Evolutionary conservation across 2,888 invertebrate species (phyloP).

Genomic region (Pterostichus madidus): DNA sequence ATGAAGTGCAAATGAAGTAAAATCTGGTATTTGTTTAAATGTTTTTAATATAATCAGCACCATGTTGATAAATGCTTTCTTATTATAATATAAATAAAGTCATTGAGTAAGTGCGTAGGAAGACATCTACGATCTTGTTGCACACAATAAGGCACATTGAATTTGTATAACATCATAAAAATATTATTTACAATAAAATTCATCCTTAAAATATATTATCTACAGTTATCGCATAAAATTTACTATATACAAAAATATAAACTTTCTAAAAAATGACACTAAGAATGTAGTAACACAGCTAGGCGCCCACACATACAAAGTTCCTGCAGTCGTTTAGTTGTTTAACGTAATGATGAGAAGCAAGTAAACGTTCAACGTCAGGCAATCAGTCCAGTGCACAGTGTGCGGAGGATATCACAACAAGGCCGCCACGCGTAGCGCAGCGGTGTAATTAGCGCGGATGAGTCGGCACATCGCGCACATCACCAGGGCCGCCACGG

Average conservation of each 20-base stretch:
- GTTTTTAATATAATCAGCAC: slow-evolving; percentile 49
- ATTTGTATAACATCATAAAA: slow-evolving; percentile 47
- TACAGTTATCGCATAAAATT: slow-evolving; percentile 50
- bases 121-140: slow-evolving; percentile 70
- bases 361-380: slow-evolving; percentile 28
- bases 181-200: slow-evolving; percentile 43
- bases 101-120: slow-evolving; percentile 65
- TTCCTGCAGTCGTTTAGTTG: slow-evolving; percentile 19
- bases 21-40: slow-evolving; percentile 26
- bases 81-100: slow-evolving; percentile 55
- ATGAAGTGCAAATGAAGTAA: slow-evolving; percentile 20
- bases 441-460: slow-evolving; percentile 18
- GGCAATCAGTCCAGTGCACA: slow-evolving; percentile 26
- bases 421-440: slow-evolving; percentile 24
- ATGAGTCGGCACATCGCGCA: slow-evolving; percentile 36
- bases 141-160: slow-evolving; percentile 68
- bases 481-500: slow-evolving; percentile 90
- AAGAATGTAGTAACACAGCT: slow-evolving; percentile 35
- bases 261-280: slow-evolving; percentile 25
- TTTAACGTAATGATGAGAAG: slow-evolving; percentile 9
- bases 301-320: slow-evolving; percentile 27
- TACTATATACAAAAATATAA: slow-evolving; percentile 50
- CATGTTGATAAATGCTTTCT: slow-evolving; percentile 62
- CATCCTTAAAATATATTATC: slow-evolving; percentile 60
- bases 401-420: slow-evolving; percentile 37